Evolutionary conservation across 1,140 invertebrate genomes (phyloP), one percentile per base, ranked within the genome.

Genomic region (Drosophila pectinifera): DNA sequence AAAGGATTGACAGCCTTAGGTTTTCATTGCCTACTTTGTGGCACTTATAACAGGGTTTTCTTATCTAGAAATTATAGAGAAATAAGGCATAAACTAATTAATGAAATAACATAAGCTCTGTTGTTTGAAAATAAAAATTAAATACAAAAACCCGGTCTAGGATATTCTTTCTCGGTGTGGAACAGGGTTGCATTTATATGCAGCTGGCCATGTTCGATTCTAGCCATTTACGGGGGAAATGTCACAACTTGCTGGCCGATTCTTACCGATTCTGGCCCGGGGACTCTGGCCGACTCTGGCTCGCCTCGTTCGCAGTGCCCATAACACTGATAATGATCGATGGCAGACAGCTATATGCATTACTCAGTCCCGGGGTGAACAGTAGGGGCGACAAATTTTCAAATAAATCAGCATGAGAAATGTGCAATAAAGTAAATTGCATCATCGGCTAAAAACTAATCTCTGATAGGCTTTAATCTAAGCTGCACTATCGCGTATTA

Each of bases 211-310:
- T 77, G 80, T 83, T 83, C 68, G 46, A 64, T 74, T 83, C 82
- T 89, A 55, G 53, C 84, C 84, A 89, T 89, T 89, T 89, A 89
- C 54, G 84, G 84, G 79, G 80, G 80, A 89, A 84, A 84, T 89
- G 84, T 89, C 84, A 89, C 73, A 83, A 80, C 84, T 72, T 55
- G 79, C 82, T 88, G 78, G 63, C 39, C 24, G 45, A 62, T 42
- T 79, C 73, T 41, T 42, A 41, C 24, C 53, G 43, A 53, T 43
- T 64, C 76, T 39, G 38, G 18, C 4, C 55, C n/a, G 46, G 24
- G 10, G 46, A 18, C 48, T 31, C 48, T 51, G 34, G 54, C 56
- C 20, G 56, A 53, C 65, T 76, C 79, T 89, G 79, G 83, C 77
- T 86, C 51, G 65, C 82, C 82, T 86, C 75, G 81, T 58, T 53